Conservation (phyloP, 2,888 invertebrate species). For the Pegoplata infirma region DNA sequence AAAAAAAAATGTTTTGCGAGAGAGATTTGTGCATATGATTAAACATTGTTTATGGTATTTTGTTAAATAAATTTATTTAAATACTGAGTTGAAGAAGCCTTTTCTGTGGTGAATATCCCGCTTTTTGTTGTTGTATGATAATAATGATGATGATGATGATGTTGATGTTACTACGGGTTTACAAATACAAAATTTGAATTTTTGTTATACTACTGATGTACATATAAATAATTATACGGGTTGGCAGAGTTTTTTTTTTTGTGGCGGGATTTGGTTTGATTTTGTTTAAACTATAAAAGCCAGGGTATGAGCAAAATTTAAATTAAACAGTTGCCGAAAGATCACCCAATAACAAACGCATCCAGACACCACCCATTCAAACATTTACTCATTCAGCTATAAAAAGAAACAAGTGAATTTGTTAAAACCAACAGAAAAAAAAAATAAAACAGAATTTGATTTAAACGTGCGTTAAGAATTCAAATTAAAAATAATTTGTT, state of each 20-base stretch:
- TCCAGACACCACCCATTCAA: conserved; percentile 30
- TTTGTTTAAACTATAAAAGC: conserved; percentile 59
- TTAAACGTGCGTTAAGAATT: conserved; percentile 38
- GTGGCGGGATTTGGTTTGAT: conserved; percentile 33
- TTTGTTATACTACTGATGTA: neutral
- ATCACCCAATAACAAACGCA: conserved; percentile 58
- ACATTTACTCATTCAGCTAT: too few species aligned
- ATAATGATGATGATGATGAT: conserved; percentile 17
- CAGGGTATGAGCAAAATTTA: conserved; percentile 52
- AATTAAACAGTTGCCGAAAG: conserved; percentile 56
- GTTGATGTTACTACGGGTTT: conserved; percentile 48
- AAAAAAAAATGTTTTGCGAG: conserved; percentile 1
- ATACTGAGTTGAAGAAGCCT: conserved; percentile 37
- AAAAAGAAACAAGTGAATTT: conserved; percentile 35
- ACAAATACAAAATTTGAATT: conserved; percentile 34
- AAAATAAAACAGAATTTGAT: neutral
- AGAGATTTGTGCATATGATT: conserved; percentile 37
- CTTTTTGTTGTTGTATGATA: conserved; percentile 22
- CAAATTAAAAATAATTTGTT: conserved; percentile 1
- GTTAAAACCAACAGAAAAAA: neutral
- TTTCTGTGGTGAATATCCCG: conserved; percentile 30
- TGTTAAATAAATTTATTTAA: conserved; percentile 44
- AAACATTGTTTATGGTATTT: conserved; percentile 38
- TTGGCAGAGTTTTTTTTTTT: conserved; percentile 33
- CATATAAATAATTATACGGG: neutral